Evolutionary conservation across 1,140 invertebrate species (phyloP).

Genomic region (Paraescarpia echinospica): DNA sequence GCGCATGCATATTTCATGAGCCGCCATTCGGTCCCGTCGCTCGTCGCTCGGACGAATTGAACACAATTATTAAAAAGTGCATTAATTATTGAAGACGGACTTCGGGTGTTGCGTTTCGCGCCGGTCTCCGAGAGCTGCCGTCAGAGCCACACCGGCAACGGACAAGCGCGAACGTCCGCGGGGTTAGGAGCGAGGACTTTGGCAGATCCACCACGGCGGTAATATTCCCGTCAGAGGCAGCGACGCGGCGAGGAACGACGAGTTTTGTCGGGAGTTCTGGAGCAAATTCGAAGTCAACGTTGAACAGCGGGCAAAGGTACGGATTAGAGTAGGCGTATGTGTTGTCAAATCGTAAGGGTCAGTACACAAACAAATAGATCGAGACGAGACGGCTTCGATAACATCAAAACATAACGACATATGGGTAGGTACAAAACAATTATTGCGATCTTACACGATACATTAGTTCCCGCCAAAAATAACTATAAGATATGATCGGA

Average conservation of each 20-base stretch:
- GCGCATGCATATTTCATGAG: neutral
- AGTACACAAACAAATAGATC: neutral
- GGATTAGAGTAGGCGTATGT: neutral
- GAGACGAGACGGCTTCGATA: neutral
- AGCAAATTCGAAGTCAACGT: neutral
- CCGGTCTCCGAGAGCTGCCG: no score
- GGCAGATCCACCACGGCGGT: no score
- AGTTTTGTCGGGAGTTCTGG: neutral
- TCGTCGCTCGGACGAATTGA: neutral
- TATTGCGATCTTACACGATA: neutral
- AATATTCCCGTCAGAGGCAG: neutral
- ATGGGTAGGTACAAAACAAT: neutral
- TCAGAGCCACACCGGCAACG: neutral
- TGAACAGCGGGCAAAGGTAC: neutral
- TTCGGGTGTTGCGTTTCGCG: neutral
- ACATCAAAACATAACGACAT: neutral
- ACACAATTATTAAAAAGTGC: conserved; percentile 1
- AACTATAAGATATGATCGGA: neutral
- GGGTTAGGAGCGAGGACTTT: neutral
- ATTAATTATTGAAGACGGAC: conserved; percentile 6
- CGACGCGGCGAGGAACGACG: neutral
- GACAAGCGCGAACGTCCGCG: neutral
- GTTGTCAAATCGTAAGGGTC: neutral
- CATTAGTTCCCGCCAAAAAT: neutral
- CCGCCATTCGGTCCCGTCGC: neutral